A percentile compares a stretch with the other conserved stretches of the same genome.
phyloP scores from a whole-genome alignment of 2,888 invertebrate species.

The Noctua pronuba region DNA sequence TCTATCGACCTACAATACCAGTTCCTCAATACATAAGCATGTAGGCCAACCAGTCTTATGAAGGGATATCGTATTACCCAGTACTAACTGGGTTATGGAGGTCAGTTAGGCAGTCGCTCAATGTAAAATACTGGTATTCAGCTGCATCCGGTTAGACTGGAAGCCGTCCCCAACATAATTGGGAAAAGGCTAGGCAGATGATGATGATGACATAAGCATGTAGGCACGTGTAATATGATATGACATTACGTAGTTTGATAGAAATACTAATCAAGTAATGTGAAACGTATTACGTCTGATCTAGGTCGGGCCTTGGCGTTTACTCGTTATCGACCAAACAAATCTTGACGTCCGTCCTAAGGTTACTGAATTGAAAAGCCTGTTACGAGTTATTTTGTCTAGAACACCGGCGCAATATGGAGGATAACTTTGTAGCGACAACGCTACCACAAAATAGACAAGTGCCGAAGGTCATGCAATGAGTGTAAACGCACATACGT shows the following conservation, averaged over 20 bases:
- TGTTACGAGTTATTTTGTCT: slow-evolving; percentile 45
- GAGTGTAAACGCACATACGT: background rate
- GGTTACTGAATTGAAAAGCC: slow-evolving; percentile 42
- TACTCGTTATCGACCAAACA: slow-evolving; percentile 32
- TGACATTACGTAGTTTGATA: background rate
- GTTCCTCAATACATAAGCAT: background rate
- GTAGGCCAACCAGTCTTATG: too few relatives aligned
- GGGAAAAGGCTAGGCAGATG: too few relatives aligned
- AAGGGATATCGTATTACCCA: too few relatives aligned
- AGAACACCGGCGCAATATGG: slow-evolving; percentile 36
- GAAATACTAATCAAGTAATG: background rate
- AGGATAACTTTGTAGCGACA: slow-evolving; percentile 56
- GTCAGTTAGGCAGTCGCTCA: too few relatives aligned
- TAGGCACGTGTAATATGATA: background rate
- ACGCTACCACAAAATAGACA: slow-evolving; percentile 4
- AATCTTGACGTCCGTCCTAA: slow-evolving; percentile 39
- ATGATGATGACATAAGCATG: too few relatives aligned
- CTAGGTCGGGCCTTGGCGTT: background rate
- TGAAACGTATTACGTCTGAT: background rate
- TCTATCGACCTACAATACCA: too few relatives aligned
- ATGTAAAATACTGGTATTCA: too few relatives aligned
- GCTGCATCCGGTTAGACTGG: too few relatives aligned
- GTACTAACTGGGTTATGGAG: too few relatives aligned
- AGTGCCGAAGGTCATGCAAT: background rate
- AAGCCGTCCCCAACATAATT: too few relatives aligned